Percentiles rank a stretch among this genome's conserved stretches.
Evolutionary conservation across 1,140 invertebrate species (phyloP).

Genomic region (Rhysida immarginata): DNA sequence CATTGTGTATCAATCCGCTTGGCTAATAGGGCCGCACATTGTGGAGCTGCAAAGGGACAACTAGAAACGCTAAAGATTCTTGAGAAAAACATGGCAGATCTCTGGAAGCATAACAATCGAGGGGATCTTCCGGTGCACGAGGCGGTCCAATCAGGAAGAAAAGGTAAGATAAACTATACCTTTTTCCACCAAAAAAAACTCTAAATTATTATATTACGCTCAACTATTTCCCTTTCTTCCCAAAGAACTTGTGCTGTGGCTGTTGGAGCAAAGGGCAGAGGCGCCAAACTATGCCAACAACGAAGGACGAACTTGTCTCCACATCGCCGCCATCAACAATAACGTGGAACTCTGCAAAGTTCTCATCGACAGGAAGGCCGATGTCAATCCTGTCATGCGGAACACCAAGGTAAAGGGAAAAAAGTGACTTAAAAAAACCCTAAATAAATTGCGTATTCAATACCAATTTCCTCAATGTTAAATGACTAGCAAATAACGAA

Average conservation of each 20-base stretch:
- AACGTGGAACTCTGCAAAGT: conserved; percentile 87
- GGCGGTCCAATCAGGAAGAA: conserved; percentile 75
- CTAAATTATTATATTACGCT: no score
- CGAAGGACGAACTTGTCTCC: conserved; percentile 79
- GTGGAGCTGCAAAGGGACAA: conserved; percentile 91
- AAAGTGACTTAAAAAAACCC: no score
- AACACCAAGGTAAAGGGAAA: conserved; percentile 41
- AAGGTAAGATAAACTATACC: conserved; percentile 39
- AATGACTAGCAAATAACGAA: no score
- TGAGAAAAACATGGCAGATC: conserved; percentile 62
- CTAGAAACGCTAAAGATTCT: conserved; percentile 63
- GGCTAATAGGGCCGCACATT: conserved; percentile 60
- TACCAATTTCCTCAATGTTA: no score
- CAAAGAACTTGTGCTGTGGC: conserved; percentile 43
- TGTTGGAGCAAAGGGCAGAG: conserved; percentile 61
- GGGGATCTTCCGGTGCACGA: conserved; percentile 88
- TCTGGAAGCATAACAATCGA: conserved; percentile 80
- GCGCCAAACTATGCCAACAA: conserved; percentile 78
- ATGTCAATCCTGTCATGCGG: conserved; percentile 65
- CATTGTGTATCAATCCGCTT: no score
- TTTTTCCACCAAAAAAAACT: no score
- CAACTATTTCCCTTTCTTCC: no score
- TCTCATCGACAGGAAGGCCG: conserved; percentile 58
- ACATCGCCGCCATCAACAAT: conserved; percentile 86
- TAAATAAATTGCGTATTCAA: no score